Conservation (phyloP, 2,888 invertebrate species). For the Linyphia triangularis region DNA sequence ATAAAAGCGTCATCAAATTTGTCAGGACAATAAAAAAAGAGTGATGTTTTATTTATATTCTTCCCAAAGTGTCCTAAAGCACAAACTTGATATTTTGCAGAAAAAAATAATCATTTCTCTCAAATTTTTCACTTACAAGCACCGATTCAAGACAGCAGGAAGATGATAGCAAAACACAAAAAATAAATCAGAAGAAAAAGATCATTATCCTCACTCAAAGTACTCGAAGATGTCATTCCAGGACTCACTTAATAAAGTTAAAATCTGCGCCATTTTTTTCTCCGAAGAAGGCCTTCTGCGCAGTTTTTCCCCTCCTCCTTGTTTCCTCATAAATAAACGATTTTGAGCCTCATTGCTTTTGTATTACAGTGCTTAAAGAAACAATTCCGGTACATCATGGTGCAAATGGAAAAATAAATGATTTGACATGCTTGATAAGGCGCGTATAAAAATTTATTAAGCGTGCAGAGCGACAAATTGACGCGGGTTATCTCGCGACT, state of each 20-base stretch:
- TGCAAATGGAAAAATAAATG: conserved; percentile 74
- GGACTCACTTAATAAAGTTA: conserved; percentile 70
- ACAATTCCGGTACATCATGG: conserved; percentile 68
- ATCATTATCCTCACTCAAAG: conserved; percentile 35
- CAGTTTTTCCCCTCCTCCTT: conserved; percentile 25
- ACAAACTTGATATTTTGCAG: neutral
- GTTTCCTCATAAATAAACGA: conserved; percentile 74
- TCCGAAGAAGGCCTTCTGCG: conserved; percentile 36
- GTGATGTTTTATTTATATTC: neutral
- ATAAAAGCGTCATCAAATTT: neutral
- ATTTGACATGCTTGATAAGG: conserved; percentile 74
- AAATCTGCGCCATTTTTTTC: conserved; percentile 53
- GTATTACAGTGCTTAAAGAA: conserved; percentile 72
- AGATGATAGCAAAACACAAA: neutral
- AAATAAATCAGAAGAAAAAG: neutral
- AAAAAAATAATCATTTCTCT: neutral
- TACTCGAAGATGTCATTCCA: conserved; percentile 44
- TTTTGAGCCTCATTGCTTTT: conserved; percentile 73
- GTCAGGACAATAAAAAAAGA: neutral
- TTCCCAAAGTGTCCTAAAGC: neutral
- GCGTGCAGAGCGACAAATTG: conserved; percentile 69
- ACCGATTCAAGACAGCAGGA: neutral
- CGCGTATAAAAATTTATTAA: conserved; percentile 73
- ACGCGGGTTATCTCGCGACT: conserved; percentile 67
- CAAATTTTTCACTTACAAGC: neutral